Conservation (phyloP, 2,797 vertebrate genomes). For the Emydoidea blandingii region DNA sequence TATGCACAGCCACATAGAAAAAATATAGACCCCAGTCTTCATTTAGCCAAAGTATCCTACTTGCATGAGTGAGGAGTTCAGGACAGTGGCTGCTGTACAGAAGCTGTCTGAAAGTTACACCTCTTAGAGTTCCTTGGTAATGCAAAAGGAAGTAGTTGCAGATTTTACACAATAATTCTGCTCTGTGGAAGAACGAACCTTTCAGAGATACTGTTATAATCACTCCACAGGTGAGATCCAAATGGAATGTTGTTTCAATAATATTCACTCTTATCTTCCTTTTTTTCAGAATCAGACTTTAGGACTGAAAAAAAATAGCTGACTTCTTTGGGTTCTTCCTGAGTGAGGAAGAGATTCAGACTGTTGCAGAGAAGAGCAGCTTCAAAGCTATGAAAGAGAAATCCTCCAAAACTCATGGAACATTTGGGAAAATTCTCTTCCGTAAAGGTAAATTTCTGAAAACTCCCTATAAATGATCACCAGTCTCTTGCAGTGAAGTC, state of each 20-base stretch:
- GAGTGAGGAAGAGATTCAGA: too few relatives aligned
- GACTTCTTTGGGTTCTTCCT: too few relatives aligned
- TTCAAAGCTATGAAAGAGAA: too few relatives aligned
- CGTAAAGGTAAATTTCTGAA: conserved; percentile 49
- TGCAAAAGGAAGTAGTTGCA: background rate
- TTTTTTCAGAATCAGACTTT: conserved; percentile 66
- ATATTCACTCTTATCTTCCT: background rate
- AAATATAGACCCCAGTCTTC: background rate
- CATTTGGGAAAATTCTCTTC: conserved; percentile 52
- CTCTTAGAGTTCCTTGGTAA: background rate
- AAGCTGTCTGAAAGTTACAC: background rate
- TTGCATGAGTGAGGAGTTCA: background rate
- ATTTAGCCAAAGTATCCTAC: background rate
- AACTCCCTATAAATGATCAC: too few relatives aligned
- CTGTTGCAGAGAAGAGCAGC: too few relatives aligned
- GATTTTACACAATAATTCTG: background rate
- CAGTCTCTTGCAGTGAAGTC: too few relatives aligned
- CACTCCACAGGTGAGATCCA: background rate
- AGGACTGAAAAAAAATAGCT: conserved; percentile 26
- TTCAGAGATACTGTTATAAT: background rate
- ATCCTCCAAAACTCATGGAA: background rate
- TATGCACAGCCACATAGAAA: background rate
- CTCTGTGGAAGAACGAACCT: background rate
- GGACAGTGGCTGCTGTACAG: background rate
- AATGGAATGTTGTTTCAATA: background rate